Evolutionary conservation across 2,797 vertebrate species (phyloP), one percentile per base, ranked within the genome.

Genomic region (Cottoperca gobio): DNA sequence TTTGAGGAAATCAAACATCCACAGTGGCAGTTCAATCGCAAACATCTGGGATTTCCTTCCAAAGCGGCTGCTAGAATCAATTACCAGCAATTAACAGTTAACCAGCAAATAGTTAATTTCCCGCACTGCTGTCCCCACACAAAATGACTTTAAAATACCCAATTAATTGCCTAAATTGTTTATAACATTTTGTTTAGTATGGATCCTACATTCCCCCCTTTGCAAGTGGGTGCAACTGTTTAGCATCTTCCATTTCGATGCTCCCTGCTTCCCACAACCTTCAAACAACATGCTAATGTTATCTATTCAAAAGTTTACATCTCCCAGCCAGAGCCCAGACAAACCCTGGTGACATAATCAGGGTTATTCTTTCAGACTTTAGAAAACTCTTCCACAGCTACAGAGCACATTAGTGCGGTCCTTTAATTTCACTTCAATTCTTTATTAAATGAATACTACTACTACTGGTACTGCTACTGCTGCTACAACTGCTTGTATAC

Each of bases 1-100:
- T 89, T 82, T 74, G 70, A 82, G 45, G 59, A 70, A 65, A 71
- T 61, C 21, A 8, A 86, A 80, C 68, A 3, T 35, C 81, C 65
- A 82, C 57, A 16, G 13, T 75, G 73, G 84, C 86, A 86, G 72
- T n/a, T 73, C 5, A 21, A 8, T 54, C 62, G 23, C 43, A 42
- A 48, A 8, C 3, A 6, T 33, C 10, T 39, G 42, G 37, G 31
- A 40, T 33, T 53, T 33, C 11, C 37, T 45, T 45, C 85, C 81
- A 85, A 76, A 39, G 69, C 74, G 26, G 77, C 81, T 76, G 79
- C 69, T 48, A 70, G 75, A 79, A 73, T 54, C 23, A 37, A 49
- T 54, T 26, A 72, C 71, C 26, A 64, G 46, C 23, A 69, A 37
- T 24, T 52, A 70, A 78, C 55, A 74, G 54, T 81, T 82, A 35